Evolutionary conservation across 2,113 vertebrate species (phyloP), one percentile per base, ranked within the genome.

Genomic region (Shinisaurus crocodilurus): DNA sequence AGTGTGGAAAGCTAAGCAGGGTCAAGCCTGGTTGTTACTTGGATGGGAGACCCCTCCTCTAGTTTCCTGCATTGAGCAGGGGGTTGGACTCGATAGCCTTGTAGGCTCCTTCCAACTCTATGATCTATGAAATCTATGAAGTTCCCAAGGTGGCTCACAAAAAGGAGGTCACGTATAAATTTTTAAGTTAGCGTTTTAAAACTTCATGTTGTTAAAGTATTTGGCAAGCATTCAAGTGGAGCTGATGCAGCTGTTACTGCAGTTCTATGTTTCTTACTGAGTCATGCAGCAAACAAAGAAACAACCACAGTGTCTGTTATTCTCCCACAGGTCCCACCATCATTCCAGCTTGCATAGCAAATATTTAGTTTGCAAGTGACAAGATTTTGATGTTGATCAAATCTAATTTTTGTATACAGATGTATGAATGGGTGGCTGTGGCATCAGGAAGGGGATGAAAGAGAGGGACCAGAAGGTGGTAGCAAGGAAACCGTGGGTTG

Each of bases 381-480:
- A 37, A 84, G 37, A 85, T 81, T 85, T 85, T 74, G 43, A 50
- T 84, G 32, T 70, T 85, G 79, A 23, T 86, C 40, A 40, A 65
- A 81, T 45, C 13, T 57, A 6, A 43, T 50, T 45, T 63, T 6
- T 75, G 23, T 75, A 75, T 57, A 18, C 45, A 40, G 23, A 34
- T 86, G 10, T 75, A 15, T 40, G 48, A 37, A 75, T 6, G 20
- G 12, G 15, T 69, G 3, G 65, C 43, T 48, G 57, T 77, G 72
- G 60, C 70, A 83, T 67, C 48, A 75, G 16, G 37, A 48, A 82
- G 20, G 57, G 40, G 54, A 8, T 37, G 23, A 23, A 77, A 9
- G 43, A 34, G 29, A 50, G 45, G 3, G 8, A 60, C 32, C 23
- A 32, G 34, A 70, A 86, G 43, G n/a, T 37, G 48, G 48, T 48